Conservation (phyloP, 2,888 invertebrate genomes). For the Diarsia mendica region DNA sequence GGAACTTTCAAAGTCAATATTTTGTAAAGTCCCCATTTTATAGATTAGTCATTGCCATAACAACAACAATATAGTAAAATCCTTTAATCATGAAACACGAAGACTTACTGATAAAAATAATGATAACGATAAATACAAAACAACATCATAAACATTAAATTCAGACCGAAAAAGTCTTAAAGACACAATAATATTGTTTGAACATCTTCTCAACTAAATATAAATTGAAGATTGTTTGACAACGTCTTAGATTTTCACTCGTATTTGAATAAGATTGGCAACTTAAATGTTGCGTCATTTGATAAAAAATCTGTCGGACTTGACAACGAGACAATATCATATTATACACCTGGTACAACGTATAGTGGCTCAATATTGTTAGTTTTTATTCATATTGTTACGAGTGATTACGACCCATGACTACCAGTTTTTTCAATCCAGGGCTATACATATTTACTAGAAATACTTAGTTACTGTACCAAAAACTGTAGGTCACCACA, state of each 20-base stretch:
- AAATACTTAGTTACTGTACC: too few species aligned
- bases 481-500: not conserved
- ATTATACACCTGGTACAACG: constrained; percentile 10
- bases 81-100: constrained; percentile 20
- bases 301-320: constrained; percentile 48
- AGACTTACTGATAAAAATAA: constrained; percentile 29
- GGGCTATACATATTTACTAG: not conserved
- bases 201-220: constrained; percentile 16
- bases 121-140: constrained; percentile 40
- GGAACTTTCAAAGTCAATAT: not conserved
- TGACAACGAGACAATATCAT: constrained; percentile 22
- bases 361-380: not conserved
- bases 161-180: not conserved
- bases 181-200: not conserved
- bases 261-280: constrained; percentile 49
- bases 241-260: constrained; percentile 36
- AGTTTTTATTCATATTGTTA: not conserved
- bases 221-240: constrained; percentile 47
- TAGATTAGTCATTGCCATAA: not conserved
- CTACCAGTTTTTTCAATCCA: not conserved
- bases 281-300: constrained; percentile 45
- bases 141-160: constrained; percentile 17
- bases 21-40: not conserved
- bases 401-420: not conserved
- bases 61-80: constrained; percentile 16